A percentile compares a stretch with the other conserved stretches of the same genome.
Evolutionary conservation across 2,888 invertebrate species (phyloP).

Genomic region (Frankliniella fusca): DNA sequence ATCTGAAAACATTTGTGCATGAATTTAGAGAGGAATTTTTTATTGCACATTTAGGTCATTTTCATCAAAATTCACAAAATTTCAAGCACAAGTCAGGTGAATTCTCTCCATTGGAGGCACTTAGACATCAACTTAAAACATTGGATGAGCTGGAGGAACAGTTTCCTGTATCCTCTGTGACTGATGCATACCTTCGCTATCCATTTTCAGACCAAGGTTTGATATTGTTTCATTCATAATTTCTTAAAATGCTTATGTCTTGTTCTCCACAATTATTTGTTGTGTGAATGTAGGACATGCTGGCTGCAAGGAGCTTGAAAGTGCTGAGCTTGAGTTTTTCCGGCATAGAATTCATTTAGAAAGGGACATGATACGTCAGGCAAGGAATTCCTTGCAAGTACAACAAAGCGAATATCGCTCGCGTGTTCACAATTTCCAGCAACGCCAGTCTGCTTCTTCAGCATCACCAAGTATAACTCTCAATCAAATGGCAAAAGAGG

Average conservation of each 20-base stretch:
- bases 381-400: slow-evolving; percentile 68
- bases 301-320: slow-evolving; percentile 30
- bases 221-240: slow-evolving; percentile 23
- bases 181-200: slow-evolving; percentile 73
- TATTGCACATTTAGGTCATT: too few species aligned
- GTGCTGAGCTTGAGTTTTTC: slow-evolving; percentile 73
- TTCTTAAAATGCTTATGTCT: slow-evolving; percentile 24
- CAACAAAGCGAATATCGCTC: slow-evolving; percentile 60
- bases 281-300: slow-evolving; percentile 37
- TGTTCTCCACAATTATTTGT: slow-evolving; percentile 32
- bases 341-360: slow-evolving; percentile 76
- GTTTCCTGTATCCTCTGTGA: slow-evolving; percentile 63
- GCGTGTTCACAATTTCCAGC: slow-evolving; percentile 41
- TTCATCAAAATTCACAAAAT: neutral
- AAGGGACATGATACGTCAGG: slow-evolving; percentile 74
- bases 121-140: slow-evolving; percentile 74
- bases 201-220: slow-evolving; percentile 71
- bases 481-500: slow-evolving; percentile 27
- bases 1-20: too few species aligned
- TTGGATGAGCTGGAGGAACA: slow-evolving; percentile 79
- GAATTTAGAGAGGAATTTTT: too few species aligned
- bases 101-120: slow-evolving; percentile 66
- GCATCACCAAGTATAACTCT: slow-evolving; percentile 45
- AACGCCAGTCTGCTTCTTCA: slow-evolving; percentile 54
- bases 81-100: slow-evolving; percentile 42